Conservation (phyloP, 2,888 invertebrate species). For the Tinea pellionella region DNA sequence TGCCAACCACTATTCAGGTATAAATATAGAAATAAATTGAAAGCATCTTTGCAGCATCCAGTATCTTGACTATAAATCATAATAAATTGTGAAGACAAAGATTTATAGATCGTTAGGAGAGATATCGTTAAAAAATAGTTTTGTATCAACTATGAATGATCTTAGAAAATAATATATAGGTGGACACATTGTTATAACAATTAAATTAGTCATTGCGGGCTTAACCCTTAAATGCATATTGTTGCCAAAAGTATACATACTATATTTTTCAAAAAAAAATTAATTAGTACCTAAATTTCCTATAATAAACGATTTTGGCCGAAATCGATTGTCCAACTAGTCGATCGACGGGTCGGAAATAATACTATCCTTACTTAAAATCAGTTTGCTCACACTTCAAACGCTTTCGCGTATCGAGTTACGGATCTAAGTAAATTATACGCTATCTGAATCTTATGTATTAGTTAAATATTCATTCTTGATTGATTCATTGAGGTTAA, state of each 20-base stretch:
- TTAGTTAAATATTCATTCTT: conserved; percentile 11
- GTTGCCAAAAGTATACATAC: too few species aligned
- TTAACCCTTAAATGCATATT: too few species aligned
- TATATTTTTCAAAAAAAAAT: too few species aligned
- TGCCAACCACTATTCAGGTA: too few species aligned
- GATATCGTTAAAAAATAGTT: not conserved
- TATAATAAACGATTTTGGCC: too few species aligned
- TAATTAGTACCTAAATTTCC: too few species aligned
- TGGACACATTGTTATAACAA: too few species aligned
- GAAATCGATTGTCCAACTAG: not conserved
- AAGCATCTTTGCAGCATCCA: too few species aligned
- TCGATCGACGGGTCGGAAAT: not conserved
- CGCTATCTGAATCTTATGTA: conserved; percentile 8
- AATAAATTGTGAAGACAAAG: not conserved
- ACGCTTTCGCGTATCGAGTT: conserved; percentile 23
- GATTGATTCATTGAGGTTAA: conserved; percentile 1
- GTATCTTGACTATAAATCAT: not conserved
- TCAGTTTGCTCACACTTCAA: conserved; percentile 23
- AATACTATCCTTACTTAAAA: conserved; percentile 14
- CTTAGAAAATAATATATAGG: not conserved
- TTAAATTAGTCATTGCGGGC: too few species aligned
- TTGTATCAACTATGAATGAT: not conserved
- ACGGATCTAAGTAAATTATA: conserved; percentile 23
- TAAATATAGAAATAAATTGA: too few species aligned
- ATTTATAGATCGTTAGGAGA: not conserved